A percentile compares a stretch with the other conserved stretches of the same genome.
phyloP scores from a whole-genome alignment of 2,888 invertebrate genomes.

The Pteria penguin region DNA sequence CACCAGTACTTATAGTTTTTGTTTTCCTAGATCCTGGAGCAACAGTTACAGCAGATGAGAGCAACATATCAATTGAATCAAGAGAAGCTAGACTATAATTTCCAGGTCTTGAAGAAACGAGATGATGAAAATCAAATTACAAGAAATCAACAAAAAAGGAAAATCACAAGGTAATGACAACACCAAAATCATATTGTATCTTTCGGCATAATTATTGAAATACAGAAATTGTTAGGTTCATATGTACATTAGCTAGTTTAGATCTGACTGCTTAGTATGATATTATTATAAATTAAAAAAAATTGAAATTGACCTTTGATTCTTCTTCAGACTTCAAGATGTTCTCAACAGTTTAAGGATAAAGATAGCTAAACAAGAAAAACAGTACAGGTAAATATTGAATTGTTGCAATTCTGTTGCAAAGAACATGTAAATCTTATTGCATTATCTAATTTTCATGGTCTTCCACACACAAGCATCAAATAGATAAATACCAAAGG shows the following conservation, averaged over 20 bases:
- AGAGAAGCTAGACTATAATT: conserved; percentile 95
- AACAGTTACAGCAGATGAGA: conserved; percentile 89
- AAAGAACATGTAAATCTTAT: too few species aligned
- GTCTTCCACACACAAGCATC: too few species aligned
- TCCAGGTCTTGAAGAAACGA: conserved; percentile 88
- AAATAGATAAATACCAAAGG: too few species aligned
- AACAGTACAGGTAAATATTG: conserved; percentile 82
- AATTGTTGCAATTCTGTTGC: too few species aligned
- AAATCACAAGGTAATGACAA: conserved; percentile 80
- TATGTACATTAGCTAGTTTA: too few species aligned
- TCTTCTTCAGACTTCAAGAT: conserved; percentile 82
- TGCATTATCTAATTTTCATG: too few species aligned
- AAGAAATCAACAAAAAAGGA: conserved; percentile 80
- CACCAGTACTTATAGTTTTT: too few species aligned
- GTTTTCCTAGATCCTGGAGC: conserved; percentile 82
- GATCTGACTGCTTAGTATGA: too few species aligned
- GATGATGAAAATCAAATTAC: conserved; percentile 87
- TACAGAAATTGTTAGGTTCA: too few species aligned
- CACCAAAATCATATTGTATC: too few species aligned
- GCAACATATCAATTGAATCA: conserved; percentile 90
- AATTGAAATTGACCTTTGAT: neutral
- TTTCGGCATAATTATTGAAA: too few species aligned
- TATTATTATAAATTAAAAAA: neutral
- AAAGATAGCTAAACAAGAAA: conserved; percentile 85
- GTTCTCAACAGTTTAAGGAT: conserved; percentile 85